phyloP scores from a whole-genome alignment of 2,888 invertebrate genomes.

The Drosophila longiperda region DNA sequence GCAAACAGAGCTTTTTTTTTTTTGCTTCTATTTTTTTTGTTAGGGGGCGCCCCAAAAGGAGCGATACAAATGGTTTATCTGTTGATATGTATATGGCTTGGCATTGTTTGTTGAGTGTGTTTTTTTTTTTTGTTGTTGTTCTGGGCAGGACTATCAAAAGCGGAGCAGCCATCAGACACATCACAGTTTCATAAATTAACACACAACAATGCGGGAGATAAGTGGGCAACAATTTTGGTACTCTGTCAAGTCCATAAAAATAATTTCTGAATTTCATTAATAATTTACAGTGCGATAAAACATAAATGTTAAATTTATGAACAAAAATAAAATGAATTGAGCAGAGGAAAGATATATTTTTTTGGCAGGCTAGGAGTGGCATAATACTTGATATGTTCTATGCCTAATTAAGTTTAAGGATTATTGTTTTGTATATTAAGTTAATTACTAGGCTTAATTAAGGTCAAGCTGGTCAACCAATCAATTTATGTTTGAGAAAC shows the following conservation, averaged over 20 bases:
- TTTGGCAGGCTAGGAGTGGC: no score
- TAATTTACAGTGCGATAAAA: background rate
- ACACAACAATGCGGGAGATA: slow-evolving; percentile 43
- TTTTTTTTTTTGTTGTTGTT: background rate
- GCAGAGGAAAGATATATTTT: no score
- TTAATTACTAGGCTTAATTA: no score
- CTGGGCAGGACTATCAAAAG: background rate
- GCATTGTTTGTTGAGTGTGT: slow-evolving; percentile 10
- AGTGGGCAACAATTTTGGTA: slow-evolving; percentile 37
- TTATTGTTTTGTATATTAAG: no score
- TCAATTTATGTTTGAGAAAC: no score
- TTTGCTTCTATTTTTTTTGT: slow-evolving; percentile 8
- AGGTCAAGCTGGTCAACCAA: no score
- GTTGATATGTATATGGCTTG: slow-evolving; percentile 28
- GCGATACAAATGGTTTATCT: slow-evolving; percentile 45
- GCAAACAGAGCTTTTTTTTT: slow-evolving; percentile 27
- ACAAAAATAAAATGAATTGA: no score
- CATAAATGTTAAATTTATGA: background rate
- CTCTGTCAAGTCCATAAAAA: background rate
- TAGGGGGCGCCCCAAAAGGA: slow-evolving; percentile 2
- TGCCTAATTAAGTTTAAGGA: no score
- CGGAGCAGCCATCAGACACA: slow-evolving; percentile 10
- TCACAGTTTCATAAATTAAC: slow-evolving; percentile 46
- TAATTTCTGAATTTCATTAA: background rate
- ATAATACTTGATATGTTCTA: no score